Percentiles rank a stretch among this genome's conserved stretches.
Conservation (phyloP, 2,888 invertebrate species). For the Hyposoter dolosus region DNA sequence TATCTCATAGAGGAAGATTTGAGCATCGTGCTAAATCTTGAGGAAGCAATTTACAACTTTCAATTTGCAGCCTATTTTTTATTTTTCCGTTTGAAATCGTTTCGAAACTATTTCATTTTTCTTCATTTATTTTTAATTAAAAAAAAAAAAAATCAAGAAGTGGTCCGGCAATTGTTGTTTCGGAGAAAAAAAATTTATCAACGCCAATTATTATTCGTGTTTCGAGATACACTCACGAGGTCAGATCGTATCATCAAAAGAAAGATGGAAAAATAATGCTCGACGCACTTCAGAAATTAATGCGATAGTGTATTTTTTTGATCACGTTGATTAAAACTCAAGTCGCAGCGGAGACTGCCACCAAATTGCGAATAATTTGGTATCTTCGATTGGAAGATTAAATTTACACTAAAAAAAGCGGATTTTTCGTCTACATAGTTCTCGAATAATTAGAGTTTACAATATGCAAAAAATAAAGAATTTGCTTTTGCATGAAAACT, state of each 20-base stretch:
- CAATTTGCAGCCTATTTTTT: no score
- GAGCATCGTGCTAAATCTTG: no score
- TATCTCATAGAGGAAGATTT: no score
- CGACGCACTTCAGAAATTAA: not conserved
- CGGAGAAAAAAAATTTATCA: not conserved
- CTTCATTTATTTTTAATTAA: no score
- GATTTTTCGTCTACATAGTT: no score
- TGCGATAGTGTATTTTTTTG: not conserved
- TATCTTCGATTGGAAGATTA: not conserved
- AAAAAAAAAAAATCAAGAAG: no score
- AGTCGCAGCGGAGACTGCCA: not conserved
- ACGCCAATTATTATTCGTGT: not conserved
- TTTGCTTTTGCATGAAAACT: no score
- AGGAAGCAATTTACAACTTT: no score
- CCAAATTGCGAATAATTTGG: not conserved
- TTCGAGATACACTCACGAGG: not conserved
- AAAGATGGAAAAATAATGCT: not conserved
- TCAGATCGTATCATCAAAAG: not conserved
- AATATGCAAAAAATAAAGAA: no score
- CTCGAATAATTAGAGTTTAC: no score
- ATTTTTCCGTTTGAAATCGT: no score
- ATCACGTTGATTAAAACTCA: not conserved
- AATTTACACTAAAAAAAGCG: not conserved
- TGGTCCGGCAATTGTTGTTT: not conserved
- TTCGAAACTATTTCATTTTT: no score